phyloP scores from a whole-genome alignment of 1,140 invertebrate species.

The Ceratoteleas bidentatus region DNA sequence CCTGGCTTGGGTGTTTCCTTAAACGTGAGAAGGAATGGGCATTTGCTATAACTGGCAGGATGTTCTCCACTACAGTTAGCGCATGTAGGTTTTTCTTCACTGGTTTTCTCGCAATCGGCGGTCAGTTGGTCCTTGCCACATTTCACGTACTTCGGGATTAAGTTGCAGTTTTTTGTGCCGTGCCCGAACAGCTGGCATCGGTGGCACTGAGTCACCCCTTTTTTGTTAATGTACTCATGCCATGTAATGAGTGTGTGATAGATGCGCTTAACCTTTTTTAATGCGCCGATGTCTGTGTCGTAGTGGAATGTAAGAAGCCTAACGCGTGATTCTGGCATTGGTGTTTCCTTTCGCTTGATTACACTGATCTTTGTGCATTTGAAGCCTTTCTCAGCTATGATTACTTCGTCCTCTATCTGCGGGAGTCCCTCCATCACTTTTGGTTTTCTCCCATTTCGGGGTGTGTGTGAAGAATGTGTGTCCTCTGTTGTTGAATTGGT shows the following conservation, averaged over 20 bases:
- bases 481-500: neutral
- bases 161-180: conserved; percentile 12
- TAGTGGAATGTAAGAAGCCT: neutral
- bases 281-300: neutral
- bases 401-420: neutral
- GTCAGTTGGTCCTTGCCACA: neutral
- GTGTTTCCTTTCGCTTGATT: conserved; percentile 8
- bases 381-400: neutral
- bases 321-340: neutral
- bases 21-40: neutral
- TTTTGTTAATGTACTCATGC: conserved; percentile 35
- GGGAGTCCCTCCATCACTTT: conserved; percentile 13
- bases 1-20: neutral
- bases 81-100: neutral
- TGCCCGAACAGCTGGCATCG: conserved; percentile 39
- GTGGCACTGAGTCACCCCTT: conserved; percentile 33
- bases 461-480: neutral
- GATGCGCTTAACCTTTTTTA: conserved; percentile 13
- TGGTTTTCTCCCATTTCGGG: conserved; percentile 1
- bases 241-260: conserved; percentile 13
- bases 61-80: neutral
- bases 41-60: neutral
- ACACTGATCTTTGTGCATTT: neutral
- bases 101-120: neutral
- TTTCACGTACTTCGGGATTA: conserved; percentile 24